These are phyloP conservation scores for Zeus faber DNA, from an alignment of 2,113 vertebrate species.

Conservation along the genomic window DNA sequence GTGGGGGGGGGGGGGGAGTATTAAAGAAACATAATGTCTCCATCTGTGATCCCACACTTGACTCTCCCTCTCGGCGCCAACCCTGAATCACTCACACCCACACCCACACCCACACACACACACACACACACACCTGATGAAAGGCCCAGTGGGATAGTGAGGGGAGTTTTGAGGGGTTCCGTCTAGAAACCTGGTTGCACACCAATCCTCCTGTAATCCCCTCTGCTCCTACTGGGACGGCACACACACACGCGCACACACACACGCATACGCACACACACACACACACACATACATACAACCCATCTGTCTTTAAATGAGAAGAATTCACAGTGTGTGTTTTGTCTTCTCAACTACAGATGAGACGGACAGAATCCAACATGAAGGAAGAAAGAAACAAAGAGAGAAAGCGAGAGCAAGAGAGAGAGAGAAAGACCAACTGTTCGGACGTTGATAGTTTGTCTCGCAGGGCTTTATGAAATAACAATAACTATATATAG, in stretches of 20 bases:
- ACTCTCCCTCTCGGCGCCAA: slow-evolving; percentile 27
- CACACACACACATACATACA: no score
- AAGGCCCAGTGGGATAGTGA: slow-evolving; percentile 69
- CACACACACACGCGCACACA: slow-evolving; percentile 25
- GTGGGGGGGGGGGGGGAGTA: neutral
- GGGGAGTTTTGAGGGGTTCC: slow-evolving; percentile 46
- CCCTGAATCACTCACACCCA: slow-evolving; percentile 18
- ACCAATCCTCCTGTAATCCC: slow-evolving; percentile 70
- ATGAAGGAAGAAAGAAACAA: neutral
- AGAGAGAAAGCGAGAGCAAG: slow-evolving; percentile 12
- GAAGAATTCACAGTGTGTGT: no score
- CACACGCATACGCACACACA: no score
- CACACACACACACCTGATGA: slow-evolving; percentile 46
- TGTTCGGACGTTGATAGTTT: no score
- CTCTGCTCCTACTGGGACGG: slow-evolving; percentile 37
- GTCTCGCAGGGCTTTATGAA: no score
- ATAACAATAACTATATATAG: no score
- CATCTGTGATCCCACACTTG: slow-evolving; percentile 42
- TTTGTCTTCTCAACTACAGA: no score
- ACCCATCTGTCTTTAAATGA: no score
- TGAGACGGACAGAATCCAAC: no score
- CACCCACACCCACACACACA: slow-evolving; percentile 30
- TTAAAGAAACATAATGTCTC: slow-evolving; percentile 39
- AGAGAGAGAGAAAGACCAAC: slow-evolving; percentile 19
- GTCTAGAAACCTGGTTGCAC: slow-evolving; percentile 54